Conservation (phyloP, 2,797 vertebrate species). For the Onychomys leucogaster region DNA sequence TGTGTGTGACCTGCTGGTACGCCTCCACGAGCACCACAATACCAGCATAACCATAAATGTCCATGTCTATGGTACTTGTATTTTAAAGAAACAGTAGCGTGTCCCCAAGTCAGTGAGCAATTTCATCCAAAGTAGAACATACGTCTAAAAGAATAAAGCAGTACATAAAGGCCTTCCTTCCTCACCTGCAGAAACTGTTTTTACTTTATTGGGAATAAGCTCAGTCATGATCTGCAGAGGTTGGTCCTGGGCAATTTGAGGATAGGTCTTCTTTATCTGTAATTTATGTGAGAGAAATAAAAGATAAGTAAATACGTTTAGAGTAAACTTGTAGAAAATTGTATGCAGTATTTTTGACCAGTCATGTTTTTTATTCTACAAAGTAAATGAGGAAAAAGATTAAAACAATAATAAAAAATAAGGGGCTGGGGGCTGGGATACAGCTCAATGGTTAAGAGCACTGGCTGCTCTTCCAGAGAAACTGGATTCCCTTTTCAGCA, state of each 20-base stretch:
- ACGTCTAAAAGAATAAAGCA: constrained; percentile 49
- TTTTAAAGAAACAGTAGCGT: constrained; percentile 25
- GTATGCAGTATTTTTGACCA: neutral
- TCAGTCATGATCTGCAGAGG: constrained; percentile 94
- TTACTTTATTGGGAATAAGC: constrained; percentile 66
- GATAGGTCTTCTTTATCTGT: constrained; percentile 94
- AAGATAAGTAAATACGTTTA: constrained; percentile 45
- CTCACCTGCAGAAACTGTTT: constrained; percentile 9
- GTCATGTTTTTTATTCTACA: constrained; percentile 6
- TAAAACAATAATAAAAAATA: neutral
- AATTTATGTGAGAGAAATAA: constrained; percentile 69
- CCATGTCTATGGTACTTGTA: neutral
- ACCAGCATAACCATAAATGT: neutral
- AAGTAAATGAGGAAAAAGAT: constrained; percentile 38
- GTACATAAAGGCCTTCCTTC: constrained; percentile 27
- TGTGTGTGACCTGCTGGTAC: neutral
- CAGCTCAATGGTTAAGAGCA: neutral
- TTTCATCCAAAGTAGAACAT: constrained; percentile 26
- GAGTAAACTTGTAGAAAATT: constrained; percentile 32
- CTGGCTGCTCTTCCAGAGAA: neutral
- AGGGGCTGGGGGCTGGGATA: neutral
- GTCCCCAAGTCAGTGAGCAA: constrained; percentile 20
- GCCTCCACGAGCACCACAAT: neutral
- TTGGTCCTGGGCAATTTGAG: constrained; percentile 94
- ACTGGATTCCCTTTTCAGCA: neutral